Evolutionary conservation across 2,797 vertebrate species (phyloP).

Genomic region (Echiichthys vipera): DNA sequence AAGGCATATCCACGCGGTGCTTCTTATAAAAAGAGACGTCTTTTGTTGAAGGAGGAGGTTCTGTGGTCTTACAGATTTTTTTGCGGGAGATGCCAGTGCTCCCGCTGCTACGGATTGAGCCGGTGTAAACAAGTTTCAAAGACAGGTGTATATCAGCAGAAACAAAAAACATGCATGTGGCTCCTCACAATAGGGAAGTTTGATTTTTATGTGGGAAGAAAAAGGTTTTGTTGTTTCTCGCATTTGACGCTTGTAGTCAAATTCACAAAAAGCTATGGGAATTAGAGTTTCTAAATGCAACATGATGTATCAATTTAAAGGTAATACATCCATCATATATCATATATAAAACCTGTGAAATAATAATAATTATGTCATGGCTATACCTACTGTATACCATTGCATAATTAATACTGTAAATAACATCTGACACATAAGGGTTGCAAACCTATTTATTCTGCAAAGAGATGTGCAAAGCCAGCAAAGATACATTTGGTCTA

Average conservation of each 20-base stretch:
- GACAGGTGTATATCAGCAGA: background rate
- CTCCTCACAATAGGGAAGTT: background rate
- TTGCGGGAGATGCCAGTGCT: conserved; percentile 5
- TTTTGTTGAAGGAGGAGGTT: conserved; percentile 13
- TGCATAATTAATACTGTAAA: background rate
- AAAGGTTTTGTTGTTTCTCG: background rate
- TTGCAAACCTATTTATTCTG: conserved; percentile 17
- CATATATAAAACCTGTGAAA: background rate
- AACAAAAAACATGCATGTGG: background rate
- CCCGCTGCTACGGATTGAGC: conserved; percentile 9
- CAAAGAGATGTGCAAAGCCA: conserved; percentile 19
- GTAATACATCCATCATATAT: background rate
- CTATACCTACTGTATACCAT: background rate
- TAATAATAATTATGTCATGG: background rate
- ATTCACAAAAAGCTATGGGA: background rate
- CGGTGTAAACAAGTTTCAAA: conserved; percentile 41
- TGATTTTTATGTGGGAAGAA: background rate
- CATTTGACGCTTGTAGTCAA: background rate
- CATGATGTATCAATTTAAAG: background rate
- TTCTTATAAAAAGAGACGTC: conserved; percentile 6
- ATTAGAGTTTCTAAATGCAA: background rate
- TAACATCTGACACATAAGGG: background rate
- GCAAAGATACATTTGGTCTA: conserved; percentile 28
- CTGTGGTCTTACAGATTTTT: background rate
- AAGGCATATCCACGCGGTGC: background rate